Evolutionary conservation across 1,140 invertebrate genomes (phyloP).

Genomic region (Drosophila eugracilis): DNA sequence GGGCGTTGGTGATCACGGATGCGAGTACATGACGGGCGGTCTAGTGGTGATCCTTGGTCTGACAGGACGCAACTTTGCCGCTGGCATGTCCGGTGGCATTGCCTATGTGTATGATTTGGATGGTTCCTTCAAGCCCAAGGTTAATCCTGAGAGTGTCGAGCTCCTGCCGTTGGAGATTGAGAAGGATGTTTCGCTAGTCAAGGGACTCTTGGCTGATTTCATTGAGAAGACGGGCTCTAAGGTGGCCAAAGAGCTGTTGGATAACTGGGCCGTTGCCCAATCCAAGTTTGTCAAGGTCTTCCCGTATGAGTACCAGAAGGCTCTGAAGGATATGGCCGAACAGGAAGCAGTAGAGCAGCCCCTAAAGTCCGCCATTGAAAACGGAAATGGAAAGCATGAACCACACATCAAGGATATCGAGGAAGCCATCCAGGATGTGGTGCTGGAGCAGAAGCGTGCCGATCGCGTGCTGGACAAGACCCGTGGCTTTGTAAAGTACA

Average conservation of each 20-base stretch:
- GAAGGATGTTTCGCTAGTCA: constrained; percentile 93
- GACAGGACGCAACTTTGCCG: constrained; percentile 99
- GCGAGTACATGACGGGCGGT: constrained; percentile 99
- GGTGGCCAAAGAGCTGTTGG: constrained; percentile 92
- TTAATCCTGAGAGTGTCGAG: constrained; percentile 96
- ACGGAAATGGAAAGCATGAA: constrained; percentile 85
- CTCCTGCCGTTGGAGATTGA: constrained; percentile 91
- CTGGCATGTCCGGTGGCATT: constrained; percentile 98
- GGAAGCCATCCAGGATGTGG: constrained; percentile 91
- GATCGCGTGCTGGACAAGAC: constrained; percentile 96
- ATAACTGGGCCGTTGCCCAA: constrained; percentile 92
- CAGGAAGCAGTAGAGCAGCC: constrained; percentile 86
- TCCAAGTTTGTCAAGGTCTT: constrained; percentile 98
- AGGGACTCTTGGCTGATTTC: constrained; percentile 94
- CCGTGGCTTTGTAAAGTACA: constrained; percentile 98
- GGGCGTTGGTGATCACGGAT: constrained; percentile 99
- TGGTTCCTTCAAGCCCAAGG: constrained; percentile 93
- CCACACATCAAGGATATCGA: constrained; percentile 93
- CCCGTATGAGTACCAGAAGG: constrained; percentile 98
- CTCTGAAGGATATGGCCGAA: constrained; percentile 90
- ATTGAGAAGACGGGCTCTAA: constrained; percentile 94
- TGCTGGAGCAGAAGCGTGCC: constrained; percentile 90
- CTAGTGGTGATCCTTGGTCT: constrained; percentile 95
- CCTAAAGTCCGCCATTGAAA: constrained; percentile 85
- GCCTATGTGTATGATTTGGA: constrained; percentile 97